These are phyloP conservation scores for Epinephelus coioides DNA, from an alignment of 2,797 vertebrate species.

Conservation along the genomic window DNA sequence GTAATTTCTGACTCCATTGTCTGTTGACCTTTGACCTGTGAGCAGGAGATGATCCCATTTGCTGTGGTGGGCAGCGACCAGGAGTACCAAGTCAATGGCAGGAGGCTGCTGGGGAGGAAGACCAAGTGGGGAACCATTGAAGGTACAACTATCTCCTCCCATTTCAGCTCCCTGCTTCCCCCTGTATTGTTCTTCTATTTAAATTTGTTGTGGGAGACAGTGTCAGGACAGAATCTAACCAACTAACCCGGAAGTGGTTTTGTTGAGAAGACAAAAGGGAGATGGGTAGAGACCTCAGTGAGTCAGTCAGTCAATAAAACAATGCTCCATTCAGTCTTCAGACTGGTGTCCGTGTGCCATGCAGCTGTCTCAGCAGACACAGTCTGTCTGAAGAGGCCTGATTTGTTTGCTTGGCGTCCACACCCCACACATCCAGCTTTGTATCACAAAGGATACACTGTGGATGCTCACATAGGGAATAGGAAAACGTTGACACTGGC, in stretches of 20 bases:
- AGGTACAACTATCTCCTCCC: conserved; percentile 83
- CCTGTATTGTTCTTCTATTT: neutral
- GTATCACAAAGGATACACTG: conserved; percentile 8
- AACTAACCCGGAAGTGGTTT: neutral
- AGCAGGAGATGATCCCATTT: conserved; percentile 98
- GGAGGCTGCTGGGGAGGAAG: conserved; percentile 96
- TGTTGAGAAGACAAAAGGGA: conserved; percentile 9
- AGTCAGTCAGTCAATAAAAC: conserved; percentile 38
- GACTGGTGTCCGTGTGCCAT: conserved; percentile 38
- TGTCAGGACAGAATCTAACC: neutral
- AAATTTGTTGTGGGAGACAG: neutral
- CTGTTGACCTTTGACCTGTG: conserved; percentile 6
- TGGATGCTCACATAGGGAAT: conserved; percentile 1
- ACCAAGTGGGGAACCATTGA: conserved; percentile 99
- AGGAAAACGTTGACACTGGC: neutral
- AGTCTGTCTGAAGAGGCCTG: conserved; percentile 37
- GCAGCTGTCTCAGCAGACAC: conserved; percentile 45
- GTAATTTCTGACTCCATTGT: conserved; percentile 20
- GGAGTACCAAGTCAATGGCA: conserved; percentile 98
- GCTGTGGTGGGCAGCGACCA: conserved; percentile 98
- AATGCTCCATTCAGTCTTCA: conserved; percentile 42
- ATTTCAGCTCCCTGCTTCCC: neutral
- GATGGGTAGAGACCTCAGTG: neutral
- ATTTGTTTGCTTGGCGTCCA: conserved; percentile 38
- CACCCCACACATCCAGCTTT: neutral